Evolutionary conservation across 2,888 invertebrate species (phyloP).

Genomic region (Toxonevra muliebris): DNA sequence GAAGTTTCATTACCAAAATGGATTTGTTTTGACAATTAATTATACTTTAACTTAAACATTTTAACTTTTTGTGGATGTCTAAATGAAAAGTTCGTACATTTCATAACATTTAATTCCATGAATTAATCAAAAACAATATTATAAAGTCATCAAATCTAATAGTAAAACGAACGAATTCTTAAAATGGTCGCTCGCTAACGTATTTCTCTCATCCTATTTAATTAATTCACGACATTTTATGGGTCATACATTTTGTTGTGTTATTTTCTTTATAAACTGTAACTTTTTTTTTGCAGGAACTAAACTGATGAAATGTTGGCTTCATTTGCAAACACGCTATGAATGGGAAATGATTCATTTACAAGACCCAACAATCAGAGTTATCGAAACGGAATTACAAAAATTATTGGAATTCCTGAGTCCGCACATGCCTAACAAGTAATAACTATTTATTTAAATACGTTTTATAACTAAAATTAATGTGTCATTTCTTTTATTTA

Average conservation of each 20-base stretch:
- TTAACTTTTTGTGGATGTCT: background rate
- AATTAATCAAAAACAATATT: too few species aligned
- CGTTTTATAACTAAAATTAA: background rate
- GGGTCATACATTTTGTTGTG: too few species aligned
- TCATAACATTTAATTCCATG: too few species aligned
- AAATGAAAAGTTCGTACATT: too few species aligned
- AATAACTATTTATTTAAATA: background rate
- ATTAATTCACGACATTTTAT: too few species aligned
- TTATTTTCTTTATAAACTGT: background rate
- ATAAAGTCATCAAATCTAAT: too few species aligned
- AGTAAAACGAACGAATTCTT: too few species aligned
- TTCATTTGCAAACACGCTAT: slow-evolving; percentile 51
- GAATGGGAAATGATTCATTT: slow-evolving; percentile 51
- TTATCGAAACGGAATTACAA: slow-evolving; percentile 36
- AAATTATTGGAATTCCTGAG: slow-evolving; percentile 44
- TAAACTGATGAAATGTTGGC: slow-evolving; percentile 56
- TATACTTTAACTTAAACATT: background rate
- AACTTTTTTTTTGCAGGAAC: slow-evolving; percentile 46
- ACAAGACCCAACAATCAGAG: background rate
- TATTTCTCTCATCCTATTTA: too few species aligned
- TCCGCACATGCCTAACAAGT: slow-evolving; percentile 35
- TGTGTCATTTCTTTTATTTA: slow-evolving; percentile 6
- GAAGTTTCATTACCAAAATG: too few species aligned
- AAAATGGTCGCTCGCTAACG: too few species aligned
- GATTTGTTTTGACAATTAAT: too few species aligned